Base-by-base conservation (phyloP, 1,140 invertebrate species). In the Bombus soroeensis region DNA sequence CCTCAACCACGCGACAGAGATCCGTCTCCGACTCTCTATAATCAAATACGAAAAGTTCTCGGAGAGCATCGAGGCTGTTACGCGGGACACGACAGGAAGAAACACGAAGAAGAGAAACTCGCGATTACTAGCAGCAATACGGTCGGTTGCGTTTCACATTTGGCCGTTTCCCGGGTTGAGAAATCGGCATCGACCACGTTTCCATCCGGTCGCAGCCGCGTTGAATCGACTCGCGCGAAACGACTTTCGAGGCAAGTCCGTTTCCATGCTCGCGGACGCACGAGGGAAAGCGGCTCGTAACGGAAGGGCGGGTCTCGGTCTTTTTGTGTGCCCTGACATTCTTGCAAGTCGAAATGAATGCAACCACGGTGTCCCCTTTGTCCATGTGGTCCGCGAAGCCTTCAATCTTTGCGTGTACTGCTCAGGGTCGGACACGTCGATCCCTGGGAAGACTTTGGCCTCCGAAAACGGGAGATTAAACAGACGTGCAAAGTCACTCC, bases 81-180 rank as follows among this genome's bases (percentile, higher is more conserved):
- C 47, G 71, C 32, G 47, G 57, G 53, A 12, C 10, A n/a, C 47
- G 47, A 53, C 47, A 68, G 79, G 71, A 86, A 81, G 85, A 43
- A 53, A 53, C 34, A 25, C 68, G 83, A 68, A 37, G 88, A 85
- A 83, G 87, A 89, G 87, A 78, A 86, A 85, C 79, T 81, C 68
- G 80, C 71, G 87, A 89, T 89, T 86, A 89, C 47, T 53, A 57
- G 78, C 78, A 53, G 76, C 87, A 66, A 4, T 74, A 89, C 78
- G 66, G 68, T 74, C 84, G 81, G 85, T 75, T 87, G 85, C 75
- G 80, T 89, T 88, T 88, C 83, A 73, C 70, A 62, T 47, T 37
- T 68, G 64, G 64, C 64, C 81, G 88, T 90, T 90, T 89, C 88
- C 79, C 85, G 85, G 41, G 53, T 90, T 90, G 88, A 84, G 89